phyloP scores from a whole-genome alignment of 2,797 vertebrate genomes.

The Propithecus perrieri region DNA sequence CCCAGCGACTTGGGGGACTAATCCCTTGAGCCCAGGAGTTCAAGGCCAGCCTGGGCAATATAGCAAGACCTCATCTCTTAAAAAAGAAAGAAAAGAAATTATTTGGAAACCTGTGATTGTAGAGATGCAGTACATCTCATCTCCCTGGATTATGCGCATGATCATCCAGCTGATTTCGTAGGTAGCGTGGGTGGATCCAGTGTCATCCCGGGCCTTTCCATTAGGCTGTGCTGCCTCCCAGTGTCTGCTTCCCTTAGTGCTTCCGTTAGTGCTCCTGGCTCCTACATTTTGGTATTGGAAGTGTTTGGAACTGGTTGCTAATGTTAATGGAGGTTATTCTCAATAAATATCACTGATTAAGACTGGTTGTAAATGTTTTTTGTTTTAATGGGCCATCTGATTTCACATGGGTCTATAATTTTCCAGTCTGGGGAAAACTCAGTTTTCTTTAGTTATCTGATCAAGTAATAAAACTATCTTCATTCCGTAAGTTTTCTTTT shows the following conservation, averaged over 20 bases:
- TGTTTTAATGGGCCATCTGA: neutral
- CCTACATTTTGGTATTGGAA: neutral
- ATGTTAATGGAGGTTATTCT: neutral
- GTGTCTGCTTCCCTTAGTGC: neutral
- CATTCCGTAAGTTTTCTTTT: neutral
- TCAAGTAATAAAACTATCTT: conserved; percentile 11
- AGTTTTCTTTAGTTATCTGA: conserved; percentile 4
- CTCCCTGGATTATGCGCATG: neutral
- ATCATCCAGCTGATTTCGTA: neutral
- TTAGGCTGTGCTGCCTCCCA: neutral
- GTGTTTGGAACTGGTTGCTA: neutral
- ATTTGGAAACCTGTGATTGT: neutral
- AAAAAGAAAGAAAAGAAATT: neutral
- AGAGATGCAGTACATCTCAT: neutral
- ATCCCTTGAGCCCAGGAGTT: neutral
- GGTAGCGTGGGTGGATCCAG: neutral
- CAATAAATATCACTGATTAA: neutral
- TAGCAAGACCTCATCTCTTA: neutral
- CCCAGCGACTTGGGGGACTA: too few relatives aligned
- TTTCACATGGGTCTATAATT: neutral
- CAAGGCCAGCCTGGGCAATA: neutral
- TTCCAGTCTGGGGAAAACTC: neutral
- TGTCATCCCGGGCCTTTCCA: neutral
- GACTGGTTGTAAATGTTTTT: neutral
- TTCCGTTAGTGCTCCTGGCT: neutral